These are phyloP conservation scores for Nibea albiflora DNA, from an alignment of 2,113 vertebrate species.

Conservation along the genomic window DNA sequence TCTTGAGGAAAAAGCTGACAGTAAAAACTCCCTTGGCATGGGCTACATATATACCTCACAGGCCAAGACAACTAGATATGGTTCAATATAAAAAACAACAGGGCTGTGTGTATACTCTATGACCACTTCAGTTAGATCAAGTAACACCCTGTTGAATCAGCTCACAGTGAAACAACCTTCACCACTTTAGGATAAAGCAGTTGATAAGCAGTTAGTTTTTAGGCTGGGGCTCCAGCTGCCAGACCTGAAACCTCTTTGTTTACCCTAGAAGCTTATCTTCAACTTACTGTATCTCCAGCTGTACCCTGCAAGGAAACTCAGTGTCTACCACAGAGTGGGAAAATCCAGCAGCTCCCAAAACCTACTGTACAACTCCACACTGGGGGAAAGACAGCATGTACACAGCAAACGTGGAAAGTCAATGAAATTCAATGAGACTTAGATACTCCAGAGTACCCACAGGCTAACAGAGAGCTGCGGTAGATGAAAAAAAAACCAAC, in stretches of 20 bases:
- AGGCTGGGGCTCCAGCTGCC: conserved; percentile 33
- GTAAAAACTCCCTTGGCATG: conserved; percentile 46
- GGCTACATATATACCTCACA: conserved; percentile 50
- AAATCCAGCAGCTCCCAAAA: conserved; percentile 40
- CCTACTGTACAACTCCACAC: neutral
- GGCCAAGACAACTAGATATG: conserved; percentile 44
- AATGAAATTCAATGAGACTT: conserved; percentile 52
- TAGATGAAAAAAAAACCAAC: conserved; percentile 19
- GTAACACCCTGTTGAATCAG: conserved; percentile 42
- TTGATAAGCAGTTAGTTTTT: conserved; percentile 52
- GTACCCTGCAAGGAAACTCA: conserved; percentile 6
- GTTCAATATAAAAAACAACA: conserved; percentile 45
- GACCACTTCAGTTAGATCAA: conserved; percentile 31
- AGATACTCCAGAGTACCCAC: conserved; percentile 31
- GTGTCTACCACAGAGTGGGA: conserved; percentile 15
- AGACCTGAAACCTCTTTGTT: conserved; percentile 54
- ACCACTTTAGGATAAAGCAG: conserved; percentile 37
- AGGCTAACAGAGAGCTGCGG: conserved; percentile 3
- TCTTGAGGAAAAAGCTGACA: conserved; percentile 70
- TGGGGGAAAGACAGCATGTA: neutral
- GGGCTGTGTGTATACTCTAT: conserved; percentile 19
- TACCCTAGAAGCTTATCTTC: conserved; percentile 56
- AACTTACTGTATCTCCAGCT: conserved; percentile 42
- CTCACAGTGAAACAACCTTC: conserved; percentile 25
- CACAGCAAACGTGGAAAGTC: conserved; percentile 14